Evolutionary conservation across 2,888 invertebrate genomes (phyloP).

Genomic region (Ditula angustiorana): DNA sequence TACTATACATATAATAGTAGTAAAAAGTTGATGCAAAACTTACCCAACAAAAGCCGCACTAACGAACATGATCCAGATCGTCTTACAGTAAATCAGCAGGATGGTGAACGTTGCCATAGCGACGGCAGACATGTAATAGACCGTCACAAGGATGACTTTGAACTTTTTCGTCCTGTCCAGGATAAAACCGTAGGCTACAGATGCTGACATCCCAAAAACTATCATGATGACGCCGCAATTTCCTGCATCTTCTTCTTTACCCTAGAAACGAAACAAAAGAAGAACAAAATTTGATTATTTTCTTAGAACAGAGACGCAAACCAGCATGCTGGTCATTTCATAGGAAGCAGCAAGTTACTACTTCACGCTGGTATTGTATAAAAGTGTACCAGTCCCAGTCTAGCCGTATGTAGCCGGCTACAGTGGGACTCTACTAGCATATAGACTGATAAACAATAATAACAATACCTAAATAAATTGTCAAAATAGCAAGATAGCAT

Average conservation of each 20-base stretch:
- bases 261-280: constrained; percentile 61
- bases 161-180: constrained; percentile 88
- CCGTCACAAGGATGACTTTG: constrained; percentile 83
- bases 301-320: background rate
- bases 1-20: too few relatives aligned
- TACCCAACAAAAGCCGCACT: constrained; percentile 85
- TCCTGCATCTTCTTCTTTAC: constrained; percentile 83
- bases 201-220: constrained; percentile 87
- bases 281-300: constrained; percentile 21
- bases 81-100: constrained; percentile 62
- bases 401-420: too few relatives aligned
- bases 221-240: constrained; percentile 87
- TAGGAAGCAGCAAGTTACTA: too few relatives aligned
- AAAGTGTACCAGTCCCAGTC: too few relatives aligned
- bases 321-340: too few relatives aligned
- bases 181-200: constrained; percentile 86
- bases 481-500: too few relatives aligned
- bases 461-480: too few relatives aligned
- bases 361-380: too few relatives aligned
- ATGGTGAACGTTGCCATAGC: constrained; percentile 87
- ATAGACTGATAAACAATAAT: too few relatives aligned
- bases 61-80: constrained; percentile 77
- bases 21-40: too few relatives aligned
- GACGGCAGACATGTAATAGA: constrained; percentile 86
- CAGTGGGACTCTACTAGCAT: too few relatives aligned